Conservation (phyloP, 2,888 invertebrate genomes). For the Philopedon plagiatum region DNA sequence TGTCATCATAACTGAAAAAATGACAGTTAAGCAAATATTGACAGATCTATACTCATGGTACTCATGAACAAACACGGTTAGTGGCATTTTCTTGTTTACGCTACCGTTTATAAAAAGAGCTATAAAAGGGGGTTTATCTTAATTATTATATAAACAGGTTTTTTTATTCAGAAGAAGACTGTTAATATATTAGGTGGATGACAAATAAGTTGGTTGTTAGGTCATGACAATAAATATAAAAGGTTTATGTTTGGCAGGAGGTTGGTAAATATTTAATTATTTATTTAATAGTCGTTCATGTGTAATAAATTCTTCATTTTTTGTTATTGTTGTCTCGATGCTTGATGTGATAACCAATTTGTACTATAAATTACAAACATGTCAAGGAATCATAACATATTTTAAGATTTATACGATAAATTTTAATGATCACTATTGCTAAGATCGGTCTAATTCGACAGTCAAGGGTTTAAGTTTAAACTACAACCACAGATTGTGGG, state of each 20-base stretch:
- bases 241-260: background rate
- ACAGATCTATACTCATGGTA: no score
- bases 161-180: constrained; percentile 4
- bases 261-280: background rate
- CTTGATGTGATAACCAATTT: no score
- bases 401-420: no score
- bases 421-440: no score
- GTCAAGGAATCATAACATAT: no score
- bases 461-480: no score
- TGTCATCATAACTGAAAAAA: constrained; percentile 14
- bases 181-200: background rate
- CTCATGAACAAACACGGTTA: constrained; percentile 5
- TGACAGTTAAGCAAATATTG: constrained; percentile 19
- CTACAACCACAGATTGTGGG: no score
- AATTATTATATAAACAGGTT: constrained; percentile 15
- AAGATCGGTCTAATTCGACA: no score
- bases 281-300: no score
- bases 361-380: no score
- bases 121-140: constrained; percentile 11
- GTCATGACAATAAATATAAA: background rate
- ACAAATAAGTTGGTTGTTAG: background rate
- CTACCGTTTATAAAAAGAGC: background rate
- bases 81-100: constrained; percentile 9
- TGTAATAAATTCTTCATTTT: no score
- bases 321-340: no score